These are phyloP conservation scores for Misgurnus anguillicaudatus DNA, from an alignment of 2,113 vertebrate genomes.

Conservation along the genomic window DNA sequence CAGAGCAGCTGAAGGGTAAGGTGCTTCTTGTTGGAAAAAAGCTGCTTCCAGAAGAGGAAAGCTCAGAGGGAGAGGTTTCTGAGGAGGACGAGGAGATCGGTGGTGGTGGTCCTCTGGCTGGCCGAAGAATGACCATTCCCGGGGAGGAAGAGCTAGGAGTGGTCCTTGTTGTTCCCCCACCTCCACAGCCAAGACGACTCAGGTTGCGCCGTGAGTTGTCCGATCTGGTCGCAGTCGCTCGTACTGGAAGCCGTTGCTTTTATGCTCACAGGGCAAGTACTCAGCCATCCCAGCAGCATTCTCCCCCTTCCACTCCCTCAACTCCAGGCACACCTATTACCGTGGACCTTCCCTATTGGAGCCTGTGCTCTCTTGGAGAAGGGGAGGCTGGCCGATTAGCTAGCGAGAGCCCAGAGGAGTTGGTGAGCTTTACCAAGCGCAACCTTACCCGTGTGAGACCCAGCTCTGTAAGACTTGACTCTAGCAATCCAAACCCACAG, in stretches of 20 bases:
- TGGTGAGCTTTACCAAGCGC: slow-evolving; percentile 94
- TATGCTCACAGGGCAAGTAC: slow-evolving; percentile 69
- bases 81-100: slow-evolving; percentile 96
- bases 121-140: slow-evolving; percentile 76
- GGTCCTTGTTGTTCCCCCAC: slow-evolving; percentile 77
- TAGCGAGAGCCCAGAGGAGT: slow-evolving; percentile 91
- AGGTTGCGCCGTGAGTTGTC: slow-evolving; percentile 89
- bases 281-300: slow-evolving; percentile 76
- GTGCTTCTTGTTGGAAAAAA: slow-evolving; percentile 93
- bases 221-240: slow-evolving; percentile 85
- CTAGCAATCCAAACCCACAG: slow-evolving; percentile 95
- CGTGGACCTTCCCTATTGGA: slow-evolving; percentile 77
- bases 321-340: slow-evolving; percentile 68
- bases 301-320: slow-evolving; percentile 83
- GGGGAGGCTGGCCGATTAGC: slow-evolving; percentile 89
- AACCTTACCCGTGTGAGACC: slow-evolving; percentile 90
- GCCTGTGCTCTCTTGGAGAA: slow-evolving; percentile 92
- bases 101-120: slow-evolving; percentile 76
- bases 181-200: slow-evolving; percentile 80
- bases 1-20: slow-evolving; percentile 88
- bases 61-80: slow-evolving; percentile 89
- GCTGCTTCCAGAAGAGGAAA: slow-evolving; percentile 76
- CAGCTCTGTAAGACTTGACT: slow-evolving; percentile 91
- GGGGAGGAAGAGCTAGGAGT: slow-evolving; percentile 78
- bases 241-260: slow-evolving; percentile 79